Evolutionary conservation across 1,140 invertebrate species (phyloP).

Genomic region (Cryptotermes secundus): DNA sequence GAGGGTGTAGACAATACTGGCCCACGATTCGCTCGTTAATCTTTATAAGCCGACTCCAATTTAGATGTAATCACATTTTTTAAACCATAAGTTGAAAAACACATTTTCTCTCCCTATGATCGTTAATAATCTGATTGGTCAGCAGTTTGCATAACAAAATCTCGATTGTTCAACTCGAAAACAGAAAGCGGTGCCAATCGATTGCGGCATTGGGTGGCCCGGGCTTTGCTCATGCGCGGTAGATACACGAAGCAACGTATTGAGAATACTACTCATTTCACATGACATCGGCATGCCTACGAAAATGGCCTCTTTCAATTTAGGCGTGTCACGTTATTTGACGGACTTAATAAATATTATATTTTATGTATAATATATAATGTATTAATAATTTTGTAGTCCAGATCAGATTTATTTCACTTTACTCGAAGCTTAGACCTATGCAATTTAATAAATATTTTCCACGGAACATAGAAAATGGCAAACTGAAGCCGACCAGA

Average conservation of each 20-base stretch:
- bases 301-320: too few species aligned
- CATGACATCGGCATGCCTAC: neutral
- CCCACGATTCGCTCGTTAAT: neutral
- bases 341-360: too few species aligned
- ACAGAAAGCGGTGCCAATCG: neutral
- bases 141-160: neutral
- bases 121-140: neutral
- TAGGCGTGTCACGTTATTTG: too few species aligned
- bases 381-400: too few species aligned
- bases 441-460: too few species aligned
- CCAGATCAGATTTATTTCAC: too few species aligned
- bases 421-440: too few species aligned
- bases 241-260: neutral
- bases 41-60: neutral
- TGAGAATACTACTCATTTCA: neutral
- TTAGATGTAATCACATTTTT: neutral
- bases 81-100: neutral
- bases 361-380: too few species aligned
- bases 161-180: conserved; percentile 18
- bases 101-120: neutral
- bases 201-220: conserved; percentile 11
- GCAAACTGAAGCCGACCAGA: too few species aligned
- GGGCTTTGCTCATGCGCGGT: neutral
- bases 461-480: too few species aligned
- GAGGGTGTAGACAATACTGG: neutral